Evolutionary conservation across 2,113 vertebrate species (phyloP), one percentile per base, ranked within the genome.

Genomic region (Solea solea): DNA sequence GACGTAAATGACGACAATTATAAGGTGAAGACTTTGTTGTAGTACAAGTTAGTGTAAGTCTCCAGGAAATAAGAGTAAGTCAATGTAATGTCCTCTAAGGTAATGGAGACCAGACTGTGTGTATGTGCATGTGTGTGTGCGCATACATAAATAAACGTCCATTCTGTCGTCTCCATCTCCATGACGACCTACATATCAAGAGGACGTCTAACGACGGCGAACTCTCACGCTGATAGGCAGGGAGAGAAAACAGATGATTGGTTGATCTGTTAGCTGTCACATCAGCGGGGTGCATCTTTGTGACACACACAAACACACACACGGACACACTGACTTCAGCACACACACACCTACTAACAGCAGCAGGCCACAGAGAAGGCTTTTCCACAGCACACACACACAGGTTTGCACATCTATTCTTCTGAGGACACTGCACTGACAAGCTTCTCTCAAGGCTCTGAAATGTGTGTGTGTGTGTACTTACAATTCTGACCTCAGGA

Each of bases 231-330:
- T 89, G 86, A 88, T 89, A 86, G 86, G 90, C 76, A 74, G 84
- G 84, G 70, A 73, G 76, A 81, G 68, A 73, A 78, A 76, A 86
- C 81, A 86, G 86, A 76, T 88, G 91, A 91, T 90, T 89, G 91
- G 89, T 82, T 72, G 89, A 90, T 86, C 85, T 69, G 83, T 85
- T 25, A 64, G 59, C 85, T 90, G 89, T 91, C 90, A 89, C 74
- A 89, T 90, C 88, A 62, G 81, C 88, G 80, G 87, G 80, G 78
- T 84, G 82, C 86, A 89, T 89, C 87, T 89, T 80, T 87, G 85
- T 89, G 88, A 86, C 85, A 13, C 49, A 7, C 49, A 57, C 55
- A 41, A 28, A 44, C 41, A 58, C 66, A 44, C 58, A 16, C 73
- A 27, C 71, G 21, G 64, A 48, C 60, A 44, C 70, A 34, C 56